These are phyloP conservation scores for Pinna nobilis DNA, from an alignment of 1,140 invertebrate genomes.

Conservation along the genomic window DNA sequence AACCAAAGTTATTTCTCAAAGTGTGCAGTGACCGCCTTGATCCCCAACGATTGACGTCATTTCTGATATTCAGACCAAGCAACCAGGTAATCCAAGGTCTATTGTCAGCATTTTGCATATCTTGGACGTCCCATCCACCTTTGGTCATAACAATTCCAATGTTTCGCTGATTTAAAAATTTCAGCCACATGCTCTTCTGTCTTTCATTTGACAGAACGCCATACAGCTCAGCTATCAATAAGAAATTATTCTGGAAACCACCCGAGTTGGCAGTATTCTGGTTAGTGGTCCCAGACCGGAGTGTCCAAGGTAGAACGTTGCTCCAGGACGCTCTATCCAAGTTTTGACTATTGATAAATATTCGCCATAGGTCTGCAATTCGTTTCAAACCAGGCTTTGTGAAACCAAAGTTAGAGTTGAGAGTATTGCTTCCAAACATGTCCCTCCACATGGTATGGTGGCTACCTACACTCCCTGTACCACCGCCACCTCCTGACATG, in stretches of 20 bases:
- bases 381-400: constrained; percentile 6
- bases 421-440: not conserved
- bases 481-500: not conserved
- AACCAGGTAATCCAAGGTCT: too few relatives aligned
- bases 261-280: too few relatives aligned
- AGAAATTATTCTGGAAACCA: constrained; percentile 5
- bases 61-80: constrained; percentile 1
- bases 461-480: not conserved
- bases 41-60: not conserved
- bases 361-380: constrained; percentile 27
- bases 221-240: constrained; percentile 8
- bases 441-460: not conserved
- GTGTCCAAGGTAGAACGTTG: not conserved
- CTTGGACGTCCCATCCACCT: constrained; percentile 8
- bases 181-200: not conserved
- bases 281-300: not conserved
- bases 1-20: not conserved
- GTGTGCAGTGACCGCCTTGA: not conserved
- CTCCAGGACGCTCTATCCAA: not conserved
- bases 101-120: too few relatives aligned
- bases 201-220: not conserved
- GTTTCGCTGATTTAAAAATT: not conserved
- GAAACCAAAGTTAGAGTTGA: not conserved
- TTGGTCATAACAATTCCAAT: not conserved
- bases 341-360: constrained; percentile 17